These are phyloP conservation scores for Notolepis coatsorum DNA, from an alignment of 2,797 vertebrate species.

Conservation along the genomic window DNA sequence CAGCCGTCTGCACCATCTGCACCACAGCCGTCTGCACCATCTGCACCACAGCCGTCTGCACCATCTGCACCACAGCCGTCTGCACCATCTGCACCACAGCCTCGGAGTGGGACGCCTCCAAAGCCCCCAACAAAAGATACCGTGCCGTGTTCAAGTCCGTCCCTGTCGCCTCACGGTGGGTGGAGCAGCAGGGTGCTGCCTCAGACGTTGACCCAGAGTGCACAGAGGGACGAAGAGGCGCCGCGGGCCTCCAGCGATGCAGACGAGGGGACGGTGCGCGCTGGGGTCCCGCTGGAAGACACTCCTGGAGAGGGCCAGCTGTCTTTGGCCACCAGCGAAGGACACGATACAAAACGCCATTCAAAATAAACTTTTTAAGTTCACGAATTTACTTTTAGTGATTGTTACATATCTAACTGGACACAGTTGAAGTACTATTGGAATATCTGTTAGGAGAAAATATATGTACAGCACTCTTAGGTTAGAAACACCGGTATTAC, in stretches of 20 bases:
- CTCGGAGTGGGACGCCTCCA: too few relatives aligned
- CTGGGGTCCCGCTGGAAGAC: too few relatives aligned
- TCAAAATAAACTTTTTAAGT: neutral
- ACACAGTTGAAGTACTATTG: neutral
- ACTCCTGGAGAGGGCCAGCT: neutral
- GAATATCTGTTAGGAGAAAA: conserved; percentile 3
- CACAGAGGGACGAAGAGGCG: neutral
- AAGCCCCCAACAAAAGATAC: neutral
- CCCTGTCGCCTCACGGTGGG: neutral
- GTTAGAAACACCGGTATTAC: neutral
- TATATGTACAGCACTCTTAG: neutral
- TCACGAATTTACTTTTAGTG: neutral
- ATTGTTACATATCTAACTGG: neutral
- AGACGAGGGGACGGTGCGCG: neutral
- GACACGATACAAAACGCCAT: conserved; percentile 10
- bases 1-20: neutral
- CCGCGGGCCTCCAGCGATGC: neutral
- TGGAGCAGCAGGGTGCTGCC: neutral
- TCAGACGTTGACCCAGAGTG: neutral
- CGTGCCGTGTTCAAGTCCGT: neutral
- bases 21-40: neutral
- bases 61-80: neutral
- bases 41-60: neutral
- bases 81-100: too few relatives aligned
- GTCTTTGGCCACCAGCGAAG: neutral